phyloP scores from a whole-genome alignment of 2,113 vertebrate species.

The Tragelaphus buxtoni region DNA sequence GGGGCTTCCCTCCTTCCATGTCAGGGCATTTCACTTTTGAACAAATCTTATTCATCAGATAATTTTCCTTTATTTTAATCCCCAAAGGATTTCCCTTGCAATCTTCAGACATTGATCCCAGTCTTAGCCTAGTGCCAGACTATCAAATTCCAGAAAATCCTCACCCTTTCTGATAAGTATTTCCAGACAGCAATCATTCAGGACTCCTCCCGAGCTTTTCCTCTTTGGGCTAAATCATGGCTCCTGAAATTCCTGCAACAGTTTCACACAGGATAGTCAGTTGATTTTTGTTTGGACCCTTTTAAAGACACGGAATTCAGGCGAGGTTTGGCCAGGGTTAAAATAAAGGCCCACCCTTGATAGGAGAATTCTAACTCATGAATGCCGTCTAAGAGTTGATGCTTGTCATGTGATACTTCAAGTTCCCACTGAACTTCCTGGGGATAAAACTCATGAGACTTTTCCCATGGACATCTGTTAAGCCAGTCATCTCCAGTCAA shows the following conservation, averaged over 20 bases:
- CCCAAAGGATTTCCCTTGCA: background rate
- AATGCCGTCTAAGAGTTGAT: background rate
- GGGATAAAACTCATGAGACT: background rate
- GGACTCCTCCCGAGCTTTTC: background rate
- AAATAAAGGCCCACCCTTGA: background rate
- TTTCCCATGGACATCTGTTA: conserved; percentile 34
- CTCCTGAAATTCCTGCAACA: background rate
- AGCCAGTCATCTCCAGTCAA: background rate
- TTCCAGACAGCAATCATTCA: background rate
- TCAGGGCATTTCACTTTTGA: background rate
- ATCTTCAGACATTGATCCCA: background rate
- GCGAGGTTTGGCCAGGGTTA: background rate
- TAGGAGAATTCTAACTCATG: background rate
- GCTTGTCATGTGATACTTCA: background rate
- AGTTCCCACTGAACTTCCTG: background rate
- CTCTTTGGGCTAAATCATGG: background rate
- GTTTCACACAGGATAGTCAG: background rate
- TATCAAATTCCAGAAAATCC: background rate
- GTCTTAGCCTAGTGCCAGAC: background rate
- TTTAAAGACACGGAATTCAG: background rate
- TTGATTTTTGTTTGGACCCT: background rate
- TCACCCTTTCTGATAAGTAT: background rate
- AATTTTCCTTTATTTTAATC: background rate
- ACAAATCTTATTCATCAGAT: background rate
- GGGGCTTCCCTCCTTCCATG: background rate